These are phyloP conservation scores for Sporophila hypoxantha DNA, from an alignment of 2,113 vertebrate species.

Conservation along the genomic window DNA sequence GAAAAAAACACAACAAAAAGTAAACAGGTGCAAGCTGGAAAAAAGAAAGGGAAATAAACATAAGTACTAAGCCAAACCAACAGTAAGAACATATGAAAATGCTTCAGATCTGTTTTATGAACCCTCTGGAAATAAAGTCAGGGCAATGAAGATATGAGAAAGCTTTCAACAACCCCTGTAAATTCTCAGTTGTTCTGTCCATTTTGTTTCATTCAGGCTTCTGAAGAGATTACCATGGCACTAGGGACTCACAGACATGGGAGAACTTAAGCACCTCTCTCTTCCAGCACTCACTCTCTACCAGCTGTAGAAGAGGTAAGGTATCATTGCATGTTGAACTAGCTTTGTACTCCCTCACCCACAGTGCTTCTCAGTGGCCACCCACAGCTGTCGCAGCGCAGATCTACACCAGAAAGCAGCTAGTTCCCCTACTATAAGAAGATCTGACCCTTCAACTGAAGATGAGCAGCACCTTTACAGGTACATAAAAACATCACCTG, in stretches of 20 bases:
- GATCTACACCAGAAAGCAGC: background rate
- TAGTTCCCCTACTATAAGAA: background rate
- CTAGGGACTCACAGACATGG: background rate
- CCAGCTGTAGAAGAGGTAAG: background rate
- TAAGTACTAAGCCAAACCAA: background rate
- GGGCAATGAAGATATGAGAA: background rate
- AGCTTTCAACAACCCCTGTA: background rate
- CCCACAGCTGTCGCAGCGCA: background rate
- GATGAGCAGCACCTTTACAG: background rate
- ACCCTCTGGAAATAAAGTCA: background rate
- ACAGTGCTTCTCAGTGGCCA: background rate
- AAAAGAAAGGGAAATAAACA: background rate
- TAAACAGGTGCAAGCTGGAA: background rate
- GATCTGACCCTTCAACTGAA: background rate
- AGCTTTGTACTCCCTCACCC: background rate
- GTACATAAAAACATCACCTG: background rate
- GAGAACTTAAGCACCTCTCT: fast-evolving
- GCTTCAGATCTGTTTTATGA: background rate
- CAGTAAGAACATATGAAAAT: background rate
- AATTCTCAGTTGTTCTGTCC: background rate
- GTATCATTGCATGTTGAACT: background rate
- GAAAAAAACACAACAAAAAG: background rate
- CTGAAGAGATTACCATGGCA: background rate
- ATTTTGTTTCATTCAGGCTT: background rate
- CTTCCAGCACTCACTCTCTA: background rate